Percentiles rank a stretch among this genome's conserved stretches.
These are phyloP conservation scores for Synanthedon myopaeformis DNA, from an alignment of 2,888 invertebrate species.

Conservation along the genomic window DNA sequence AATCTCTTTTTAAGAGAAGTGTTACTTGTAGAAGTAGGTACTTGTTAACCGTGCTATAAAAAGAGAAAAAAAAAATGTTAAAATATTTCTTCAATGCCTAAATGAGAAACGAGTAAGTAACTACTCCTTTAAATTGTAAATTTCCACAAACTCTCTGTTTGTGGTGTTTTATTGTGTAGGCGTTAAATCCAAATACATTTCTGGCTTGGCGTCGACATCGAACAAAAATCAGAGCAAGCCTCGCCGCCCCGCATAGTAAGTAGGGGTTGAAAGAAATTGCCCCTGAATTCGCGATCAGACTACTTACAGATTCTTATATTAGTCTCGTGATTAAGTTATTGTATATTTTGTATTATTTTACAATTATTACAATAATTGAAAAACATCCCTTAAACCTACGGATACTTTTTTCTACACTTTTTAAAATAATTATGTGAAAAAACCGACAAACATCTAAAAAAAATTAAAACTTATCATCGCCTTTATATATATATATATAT, in stretches of 20 bases:
- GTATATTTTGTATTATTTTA: too few relatives aligned
- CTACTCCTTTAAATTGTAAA: constrained; percentile 34
- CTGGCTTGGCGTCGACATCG: constrained; percentile 52
- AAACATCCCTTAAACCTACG: too few relatives aligned
- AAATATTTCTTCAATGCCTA: not conserved
- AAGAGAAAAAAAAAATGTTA: too few relatives aligned
- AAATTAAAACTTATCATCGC: too few relatives aligned
- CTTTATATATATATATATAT: too few relatives aligned
- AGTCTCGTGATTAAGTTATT: not conserved
- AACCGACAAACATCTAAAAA: too few relatives aligned
- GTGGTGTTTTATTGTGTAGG: constrained; percentile 45
- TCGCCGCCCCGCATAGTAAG: constrained; percentile 60
- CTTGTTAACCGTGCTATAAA: too few relatives aligned
- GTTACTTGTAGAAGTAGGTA: too few relatives aligned
- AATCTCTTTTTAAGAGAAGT: too few relatives aligned
- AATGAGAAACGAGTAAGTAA: not conserved
- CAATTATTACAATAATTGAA: too few relatives aligned
- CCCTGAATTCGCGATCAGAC: constrained; percentile 14
- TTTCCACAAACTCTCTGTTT: constrained; percentile 43
- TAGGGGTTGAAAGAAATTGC: constrained; percentile 27
- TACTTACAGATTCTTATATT: constrained; percentile 15
- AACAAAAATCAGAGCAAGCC: constrained; percentile 58
- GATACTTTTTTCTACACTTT: too few relatives aligned
- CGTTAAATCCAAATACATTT: constrained; percentile 65
- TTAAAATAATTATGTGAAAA: too few relatives aligned